These are phyloP conservation scores for Lepus americanus DNA, from an alignment of 2,113 vertebrate species.

Conservation along the genomic window DNA sequence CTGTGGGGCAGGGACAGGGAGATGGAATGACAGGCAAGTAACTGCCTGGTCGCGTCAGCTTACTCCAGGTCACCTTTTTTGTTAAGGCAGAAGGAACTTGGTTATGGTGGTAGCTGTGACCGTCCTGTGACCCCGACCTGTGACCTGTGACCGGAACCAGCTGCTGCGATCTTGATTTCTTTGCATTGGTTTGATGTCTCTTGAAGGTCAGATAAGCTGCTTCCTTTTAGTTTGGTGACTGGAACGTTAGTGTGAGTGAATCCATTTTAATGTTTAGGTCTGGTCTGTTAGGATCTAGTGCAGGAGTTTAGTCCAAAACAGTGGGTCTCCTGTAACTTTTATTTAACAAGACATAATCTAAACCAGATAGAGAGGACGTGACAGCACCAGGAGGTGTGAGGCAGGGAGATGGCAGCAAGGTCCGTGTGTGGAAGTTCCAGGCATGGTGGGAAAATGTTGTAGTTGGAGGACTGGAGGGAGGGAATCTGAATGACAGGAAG, in stretches of 20 bases:
- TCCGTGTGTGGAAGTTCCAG: not conserved
- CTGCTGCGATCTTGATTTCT: too few species aligned
- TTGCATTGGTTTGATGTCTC: too few species aligned
- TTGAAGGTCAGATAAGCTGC: too few species aligned
- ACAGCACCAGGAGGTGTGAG: not conserved
- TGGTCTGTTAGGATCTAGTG: not conserved
- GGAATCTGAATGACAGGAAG: not conserved
- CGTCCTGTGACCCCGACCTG: too few species aligned
- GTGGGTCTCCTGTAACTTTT: not conserved
- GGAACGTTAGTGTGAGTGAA: not conserved
- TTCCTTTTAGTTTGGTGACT: too few species aligned
- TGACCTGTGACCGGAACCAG: too few species aligned
- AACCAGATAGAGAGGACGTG: slow-evolving; percentile 13
- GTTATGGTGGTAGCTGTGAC: not conserved
- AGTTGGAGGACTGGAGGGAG: not conserved
- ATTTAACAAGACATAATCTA: not conserved
- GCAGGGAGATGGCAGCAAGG: not conserved
- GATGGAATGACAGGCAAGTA: not conserved
- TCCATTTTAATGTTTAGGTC: not conserved
- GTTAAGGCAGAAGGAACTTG: not conserved
- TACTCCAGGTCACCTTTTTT: not conserved
- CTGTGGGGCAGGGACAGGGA: not conserved
- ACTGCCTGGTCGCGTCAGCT: not conserved
- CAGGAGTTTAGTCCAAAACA: not conserved
- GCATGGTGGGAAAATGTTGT: not conserved